Evolutionary conservation across 2,113 vertebrate genomes (phyloP).

Genomic region (Microcebus tavaratra): DNA sequence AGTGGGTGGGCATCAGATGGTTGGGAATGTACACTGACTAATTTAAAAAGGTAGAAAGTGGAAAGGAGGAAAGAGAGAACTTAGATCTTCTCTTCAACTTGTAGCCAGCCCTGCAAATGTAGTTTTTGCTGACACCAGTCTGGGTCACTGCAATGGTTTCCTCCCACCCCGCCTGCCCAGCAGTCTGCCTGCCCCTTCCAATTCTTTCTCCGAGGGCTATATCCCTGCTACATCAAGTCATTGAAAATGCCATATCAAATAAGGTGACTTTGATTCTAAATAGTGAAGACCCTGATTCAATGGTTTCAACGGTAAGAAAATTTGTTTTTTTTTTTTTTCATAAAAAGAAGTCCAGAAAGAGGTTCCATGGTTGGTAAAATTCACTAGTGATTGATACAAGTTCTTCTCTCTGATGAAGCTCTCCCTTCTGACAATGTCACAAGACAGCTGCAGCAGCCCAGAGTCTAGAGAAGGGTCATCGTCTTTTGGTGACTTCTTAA

Average conservation of each 20-base stretch:
- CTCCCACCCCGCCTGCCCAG: background rate
- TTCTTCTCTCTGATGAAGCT: background rate
- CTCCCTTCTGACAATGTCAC: background rate
- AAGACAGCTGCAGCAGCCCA: background rate
- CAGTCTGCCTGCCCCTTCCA: background rate
- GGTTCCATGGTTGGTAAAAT: background rate
- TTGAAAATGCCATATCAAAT: background rate
- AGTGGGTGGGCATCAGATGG: background rate
- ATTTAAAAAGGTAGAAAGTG: background rate
- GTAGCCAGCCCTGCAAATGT: rapidly evolving
- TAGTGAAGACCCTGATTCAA: background rate
- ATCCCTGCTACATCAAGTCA: background rate
- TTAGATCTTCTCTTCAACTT: background rate
- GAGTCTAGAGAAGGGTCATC: background rate
- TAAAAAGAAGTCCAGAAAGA: background rate
- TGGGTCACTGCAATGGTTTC: too few species aligned
- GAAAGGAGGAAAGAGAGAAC: background rate
- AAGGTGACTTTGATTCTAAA: background rate
- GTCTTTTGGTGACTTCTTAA: background rate
- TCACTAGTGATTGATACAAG: background rate
- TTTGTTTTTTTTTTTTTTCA: background rate
- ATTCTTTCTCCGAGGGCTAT: background rate
- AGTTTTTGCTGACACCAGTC: background rate
- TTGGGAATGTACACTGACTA: background rate
- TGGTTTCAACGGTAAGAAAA: background rate